These are phyloP conservation scores for Hippocampus mohnikei DNA, from an alignment of 2,113 vertebrate species.

Conservation along the genomic window DNA sequence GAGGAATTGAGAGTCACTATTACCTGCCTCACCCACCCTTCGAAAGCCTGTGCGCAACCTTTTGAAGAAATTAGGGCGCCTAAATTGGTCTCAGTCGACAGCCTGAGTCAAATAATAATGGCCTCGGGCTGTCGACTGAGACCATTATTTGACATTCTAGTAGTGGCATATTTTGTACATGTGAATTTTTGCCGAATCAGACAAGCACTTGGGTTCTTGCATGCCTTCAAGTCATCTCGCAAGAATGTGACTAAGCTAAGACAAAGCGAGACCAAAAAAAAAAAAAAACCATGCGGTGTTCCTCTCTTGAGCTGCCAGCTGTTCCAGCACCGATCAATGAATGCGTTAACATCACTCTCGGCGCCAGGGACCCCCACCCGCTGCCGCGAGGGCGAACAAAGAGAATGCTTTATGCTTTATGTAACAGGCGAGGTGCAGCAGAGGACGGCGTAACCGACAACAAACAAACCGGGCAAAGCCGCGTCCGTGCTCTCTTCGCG, in stretches of 20 bases:
- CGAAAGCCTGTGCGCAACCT: too few species aligned
- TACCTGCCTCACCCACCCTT: too few species aligned
- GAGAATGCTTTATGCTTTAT: conserved; percentile 17
- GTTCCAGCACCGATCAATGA: conserved; percentile 9
- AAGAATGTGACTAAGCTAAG: not conserved
- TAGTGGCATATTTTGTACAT: not conserved
- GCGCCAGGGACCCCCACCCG: not conserved
- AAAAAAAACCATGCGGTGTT: not conserved
- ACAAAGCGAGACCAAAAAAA: not conserved
- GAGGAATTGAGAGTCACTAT: too few species aligned
- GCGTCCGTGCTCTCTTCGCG: conserved; percentile 22
- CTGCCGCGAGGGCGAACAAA: conserved; percentile 11
- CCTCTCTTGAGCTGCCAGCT: not conserved
- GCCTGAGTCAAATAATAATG: too few species aligned
- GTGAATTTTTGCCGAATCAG: not conserved
- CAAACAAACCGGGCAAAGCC: conserved; percentile 8
- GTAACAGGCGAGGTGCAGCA: conserved; percentile 24
- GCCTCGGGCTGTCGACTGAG: not conserved
- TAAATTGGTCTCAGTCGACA: too few species aligned
- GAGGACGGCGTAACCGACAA: conserved; percentile 3
- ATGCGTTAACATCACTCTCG: conserved; percentile 9
- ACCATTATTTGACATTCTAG: not conserved
- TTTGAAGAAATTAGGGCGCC: too few species aligned
- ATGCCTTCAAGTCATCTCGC: not conserved
- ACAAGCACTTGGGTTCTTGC: not conserved